A percentile compares a stretch with the other conserved stretches of the same genome.
phyloP scores from a whole-genome alignment of 2,888 invertebrate genomes.

The Mystacides longicornis region DNA sequence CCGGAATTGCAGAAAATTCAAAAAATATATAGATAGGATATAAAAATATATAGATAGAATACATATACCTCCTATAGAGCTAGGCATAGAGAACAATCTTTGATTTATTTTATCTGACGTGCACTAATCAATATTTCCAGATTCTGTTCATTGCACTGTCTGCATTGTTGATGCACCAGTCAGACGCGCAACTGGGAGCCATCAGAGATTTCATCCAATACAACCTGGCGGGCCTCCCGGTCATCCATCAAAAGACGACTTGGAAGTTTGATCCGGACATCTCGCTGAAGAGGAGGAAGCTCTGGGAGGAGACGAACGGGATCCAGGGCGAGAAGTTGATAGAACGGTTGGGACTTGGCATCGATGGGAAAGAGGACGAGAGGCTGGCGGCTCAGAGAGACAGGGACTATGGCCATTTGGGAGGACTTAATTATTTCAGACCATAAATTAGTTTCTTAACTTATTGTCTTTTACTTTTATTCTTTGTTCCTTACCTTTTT shows the following conservation, averaged over 20 bases:
- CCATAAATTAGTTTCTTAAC: slow-evolving; percentile 24
- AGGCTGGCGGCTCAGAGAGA: slow-evolving; percentile 43
- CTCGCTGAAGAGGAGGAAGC: slow-evolving; percentile 49
- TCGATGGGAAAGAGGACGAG: slow-evolving; percentile 53
- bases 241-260: slow-evolving; percentile 48
- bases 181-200: slow-evolving; percentile 30
- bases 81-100: too few relatives aligned
- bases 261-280: slow-evolving; percentile 63
- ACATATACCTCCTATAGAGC: too few relatives aligned
- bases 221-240: slow-evolving; percentile 56
- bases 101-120: too few relatives aligned
- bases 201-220: slow-evolving; percentile 36
- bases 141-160: background rate
- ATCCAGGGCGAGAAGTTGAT: slow-evolving; percentile 56
- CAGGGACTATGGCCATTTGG: slow-evolving; percentile 52
- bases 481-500: too few relatives aligned
- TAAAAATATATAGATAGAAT: too few relatives aligned
- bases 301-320: slow-evolving; percentile 57
- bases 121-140: background rate
- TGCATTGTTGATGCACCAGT: background rate
- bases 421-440: slow-evolving; percentile 40
- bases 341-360: slow-evolving; percentile 58
- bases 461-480: too few relatives aligned
- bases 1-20: too few relatives aligned
- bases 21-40: too few relatives aligned